Conservation (phyloP, 2,888 invertebrate species). For the Hyalella azteca region DNA sequence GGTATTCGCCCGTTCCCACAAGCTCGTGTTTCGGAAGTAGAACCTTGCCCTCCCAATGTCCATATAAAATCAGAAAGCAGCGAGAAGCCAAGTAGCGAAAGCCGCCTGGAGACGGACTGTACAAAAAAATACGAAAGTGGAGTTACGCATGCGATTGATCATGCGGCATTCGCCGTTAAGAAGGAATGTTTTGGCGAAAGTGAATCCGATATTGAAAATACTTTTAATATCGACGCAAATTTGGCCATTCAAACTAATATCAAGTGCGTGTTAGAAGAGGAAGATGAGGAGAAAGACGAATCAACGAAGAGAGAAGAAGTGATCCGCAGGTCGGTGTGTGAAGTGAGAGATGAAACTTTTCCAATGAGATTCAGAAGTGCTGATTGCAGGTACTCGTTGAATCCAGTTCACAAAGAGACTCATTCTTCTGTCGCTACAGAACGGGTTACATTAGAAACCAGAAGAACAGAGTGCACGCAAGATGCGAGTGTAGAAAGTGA, state of each 20-base stretch:
- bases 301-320: conserved; percentile 12
- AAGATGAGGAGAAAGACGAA: conserved; percentile 16
- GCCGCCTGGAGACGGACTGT: not conserved
- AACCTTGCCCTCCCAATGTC: not conserved
- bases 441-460: not conserved
- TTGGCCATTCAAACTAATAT: conserved; percentile 30
- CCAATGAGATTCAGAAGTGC: conserved; percentile 13
- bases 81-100: not conserved
- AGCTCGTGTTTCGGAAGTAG: not conserved
- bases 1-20: not conserved
- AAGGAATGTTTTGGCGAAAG: not conserved
- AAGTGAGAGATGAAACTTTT: conserved; percentile 22
- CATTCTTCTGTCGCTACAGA: not conserved
- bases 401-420: not conserved
- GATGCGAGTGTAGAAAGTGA: not conserved
- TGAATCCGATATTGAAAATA: not conserved
- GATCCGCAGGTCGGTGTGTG: conserved; percentile 15
- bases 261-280: conserved; percentile 29
- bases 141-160: not conserved
- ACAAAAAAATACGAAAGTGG: conserved; percentile 1
- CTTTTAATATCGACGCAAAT: conserved; percentile 20
- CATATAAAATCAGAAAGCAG: conserved; percentile 10
- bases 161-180: not conserved
- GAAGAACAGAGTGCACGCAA: not conserved
- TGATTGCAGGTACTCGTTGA: conserved; percentile 8